Base-by-base conservation (phyloP, 53 echinoderm and acorn worm genomes). In the Patiria pectinifera region DNA sequence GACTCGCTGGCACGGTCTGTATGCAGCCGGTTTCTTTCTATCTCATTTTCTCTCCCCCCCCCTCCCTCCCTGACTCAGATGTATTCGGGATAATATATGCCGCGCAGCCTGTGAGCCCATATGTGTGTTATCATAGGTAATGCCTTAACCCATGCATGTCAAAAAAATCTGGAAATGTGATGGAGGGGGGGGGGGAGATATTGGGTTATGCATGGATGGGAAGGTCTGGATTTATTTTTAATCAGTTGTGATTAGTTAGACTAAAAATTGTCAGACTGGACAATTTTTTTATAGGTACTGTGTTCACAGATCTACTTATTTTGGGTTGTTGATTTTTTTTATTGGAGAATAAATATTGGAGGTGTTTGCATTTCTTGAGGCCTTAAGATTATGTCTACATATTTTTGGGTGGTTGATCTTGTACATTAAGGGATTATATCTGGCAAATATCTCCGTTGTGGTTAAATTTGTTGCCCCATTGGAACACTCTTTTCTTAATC, bases 61-160 rank as follows among this genome's bases (percentile, higher is more conserved):
- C 58, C 48, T 23, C 25, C 21, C 59, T 71, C 78, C 60, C 77
- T 62, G 72, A 19, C 69, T 43, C 53, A 8, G 53, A 6, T 53
- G 53, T 47, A 75, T 86, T 72, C 69, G 13, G 58, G 75, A 86
- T 86, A 86, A 86, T 86, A 72, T 86, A 86, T 86, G 72, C 86
- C 15, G 11, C 4, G 49, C 47, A 23, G 74, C 53, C 6, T 18
- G 25, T 45, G 76, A 23, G 74, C 49, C 86, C 86, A 74, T 11
- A 13, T 76, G 16, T 53, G 71, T 49, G 48, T 86, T 71, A 23
- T 86, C 71, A 71, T 71, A 48, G 85, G 47, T 45, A 16, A 48
- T 81, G 81, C 79, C 4, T 74, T n/a, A 1, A 74, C 22, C 16
- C 24, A 74, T 74, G 74, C 74, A 74, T 24, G 22, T n/a, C 74